A percentile compares a stretch with the other conserved stretches of the same genome.
Evolutionary conservation across 2,888 invertebrate species (phyloP).

Genomic region (Andrena bicolor): DNA sequence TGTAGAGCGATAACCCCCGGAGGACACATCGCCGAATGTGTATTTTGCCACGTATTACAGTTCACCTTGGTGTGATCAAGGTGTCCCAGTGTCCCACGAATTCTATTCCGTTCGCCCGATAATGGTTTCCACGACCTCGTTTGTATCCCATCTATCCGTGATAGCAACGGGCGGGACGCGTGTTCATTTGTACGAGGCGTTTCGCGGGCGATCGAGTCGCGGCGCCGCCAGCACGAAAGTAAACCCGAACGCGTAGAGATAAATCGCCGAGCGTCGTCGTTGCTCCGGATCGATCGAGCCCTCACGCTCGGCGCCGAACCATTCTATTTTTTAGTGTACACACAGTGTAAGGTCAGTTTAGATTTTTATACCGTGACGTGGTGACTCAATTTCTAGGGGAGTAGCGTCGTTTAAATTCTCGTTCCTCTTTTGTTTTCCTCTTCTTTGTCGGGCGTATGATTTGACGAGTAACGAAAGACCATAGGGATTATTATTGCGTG

Average conservation of each 20-base stretch:
- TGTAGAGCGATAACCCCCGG: background rate
- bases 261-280: slow-evolving; percentile 43
- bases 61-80: background rate
- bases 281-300: slow-evolving; percentile 37
- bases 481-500: slow-evolving; percentile 51
- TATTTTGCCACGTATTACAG: background rate
- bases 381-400: slow-evolving; percentile 63
- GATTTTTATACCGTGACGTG: slow-evolving; percentile 82
- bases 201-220: slow-evolving; percentile 66
- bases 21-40: background rate
- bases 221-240: slow-evolving; percentile 68
- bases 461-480: slow-evolving; percentile 47
- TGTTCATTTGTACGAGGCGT: slow-evolving; percentile 48
- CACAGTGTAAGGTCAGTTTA: slow-evolving; percentile 79
- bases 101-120: background rate
- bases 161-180: slow-evolving; percentile 4
- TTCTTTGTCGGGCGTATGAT: slow-evolving; percentile 30
- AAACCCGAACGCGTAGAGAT: slow-evolving; percentile 60
- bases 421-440: slow-evolving; percentile 47
- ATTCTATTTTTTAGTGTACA: slow-evolving; percentile 79
- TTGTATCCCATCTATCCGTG: background rate
- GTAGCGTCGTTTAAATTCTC: slow-evolving; percentile 44
- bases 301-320: slow-evolving; percentile 67
- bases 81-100: background rate
- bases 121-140: background rate